Conservation (phyloP, 2,888 invertebrate species). For the Nomada ferruginata region DNA sequence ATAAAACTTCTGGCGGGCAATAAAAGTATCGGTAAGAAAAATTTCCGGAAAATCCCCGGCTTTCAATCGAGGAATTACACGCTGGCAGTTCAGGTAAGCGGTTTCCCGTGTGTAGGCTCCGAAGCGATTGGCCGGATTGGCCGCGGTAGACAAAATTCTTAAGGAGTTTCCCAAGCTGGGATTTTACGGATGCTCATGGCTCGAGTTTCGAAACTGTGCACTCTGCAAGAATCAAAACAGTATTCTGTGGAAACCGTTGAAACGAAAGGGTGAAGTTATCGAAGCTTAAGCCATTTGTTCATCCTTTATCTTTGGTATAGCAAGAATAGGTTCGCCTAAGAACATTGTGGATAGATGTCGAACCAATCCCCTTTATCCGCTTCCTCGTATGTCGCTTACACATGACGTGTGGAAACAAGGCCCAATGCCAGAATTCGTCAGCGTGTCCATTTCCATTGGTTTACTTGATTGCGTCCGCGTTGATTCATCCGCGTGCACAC, state of each 20-base stretch:
- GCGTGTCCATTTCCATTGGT: constrained; percentile 61
- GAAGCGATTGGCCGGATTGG: constrained; percentile 38
- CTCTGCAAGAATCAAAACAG: constrained; percentile 57
- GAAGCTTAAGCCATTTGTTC: constrained; percentile 4
- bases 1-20: neutral
- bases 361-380: neutral
- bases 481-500: constrained; percentile 59
- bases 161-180: constrained; percentile 29
- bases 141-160: constrained; percentile 48
- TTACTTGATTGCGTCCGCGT: constrained; percentile 57
- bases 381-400: no score
- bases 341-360: neutral
- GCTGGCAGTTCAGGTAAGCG: neutral
- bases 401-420: no score
- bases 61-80: neutral
- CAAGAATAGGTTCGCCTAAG: constrained; percentile 22
- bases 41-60: neutral
- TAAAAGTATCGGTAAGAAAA: neutral
- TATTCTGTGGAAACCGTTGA: constrained; percentile 52
- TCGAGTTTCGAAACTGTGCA: constrained; percentile 63
- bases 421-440: constrained; percentile 52
- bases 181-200: constrained; percentile 47
- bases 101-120: constrained; percentile 24
- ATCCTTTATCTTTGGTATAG: constrained; percentile 21
- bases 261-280: constrained; percentile 13